phyloP scores from a whole-genome alignment of 1,140 invertebrate genomes.

The Eulimnadia texana region DNA sequence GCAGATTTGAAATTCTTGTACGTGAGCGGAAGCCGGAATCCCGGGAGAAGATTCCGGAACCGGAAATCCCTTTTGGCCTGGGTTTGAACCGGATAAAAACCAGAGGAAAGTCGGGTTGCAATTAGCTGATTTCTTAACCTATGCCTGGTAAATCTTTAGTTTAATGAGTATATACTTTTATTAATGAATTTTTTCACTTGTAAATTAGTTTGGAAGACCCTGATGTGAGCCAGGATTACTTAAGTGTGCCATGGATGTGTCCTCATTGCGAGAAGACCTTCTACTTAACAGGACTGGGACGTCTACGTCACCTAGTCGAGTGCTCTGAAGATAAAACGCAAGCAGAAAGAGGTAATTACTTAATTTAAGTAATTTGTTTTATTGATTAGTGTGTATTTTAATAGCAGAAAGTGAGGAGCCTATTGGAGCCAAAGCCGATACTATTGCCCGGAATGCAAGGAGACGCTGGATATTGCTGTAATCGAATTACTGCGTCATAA shows the following conservation, averaged over 20 bases:
- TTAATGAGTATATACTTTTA: too few relatives aligned
- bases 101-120: slow-evolving; percentile 65
- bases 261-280: slow-evolving; percentile 28
- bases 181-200: too few relatives aligned
- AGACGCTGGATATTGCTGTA: slow-evolving; percentile 50
- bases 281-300: slow-evolving; percentile 29
- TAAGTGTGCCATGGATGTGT: slow-evolving; percentile 33
- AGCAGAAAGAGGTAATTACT: not conserved
- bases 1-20: slow-evolving; percentile 73
- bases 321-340: slow-evolving; percentile 23
- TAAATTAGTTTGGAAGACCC: slow-evolving; percentile 29
- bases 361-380: slow-evolving; percentile 22
- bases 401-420: slow-evolving; percentile 26
- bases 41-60: slow-evolving; percentile 24
- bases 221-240: slow-evolving; percentile 23
- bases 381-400: slow-evolving; percentile 3
- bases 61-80: slow-evolving; percentile 53
- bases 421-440: slow-evolving; percentile 52
- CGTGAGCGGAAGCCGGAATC: slow-evolving; percentile 19
- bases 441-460: slow-evolving; percentile 49
- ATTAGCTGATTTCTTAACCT: slow-evolving; percentile 66
- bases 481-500: slow-evolving; percentile 36
- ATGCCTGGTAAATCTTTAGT: slow-evolving; percentile 80
- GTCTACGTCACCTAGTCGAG: slow-evolving; percentile 29
- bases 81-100: slow-evolving; percentile 42